A percentile compares a stretch with the other conserved stretches of the same genome.
Conservation (phyloP, 1,140 invertebrate genomes). For the Maniola jurtina region DNA sequence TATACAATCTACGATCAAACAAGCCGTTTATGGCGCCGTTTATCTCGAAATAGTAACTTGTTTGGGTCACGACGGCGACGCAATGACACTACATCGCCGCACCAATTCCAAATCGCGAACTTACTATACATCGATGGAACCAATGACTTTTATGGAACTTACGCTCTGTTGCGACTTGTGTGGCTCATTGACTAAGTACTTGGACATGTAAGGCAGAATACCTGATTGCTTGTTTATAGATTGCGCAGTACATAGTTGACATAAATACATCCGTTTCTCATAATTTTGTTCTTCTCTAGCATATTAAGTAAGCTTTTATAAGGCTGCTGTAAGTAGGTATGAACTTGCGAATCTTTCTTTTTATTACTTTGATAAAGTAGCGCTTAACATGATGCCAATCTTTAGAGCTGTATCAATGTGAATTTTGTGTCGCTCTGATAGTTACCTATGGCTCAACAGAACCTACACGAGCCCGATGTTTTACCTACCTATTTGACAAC, state of each 20-base stretch:
- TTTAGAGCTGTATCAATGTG: too few species aligned
- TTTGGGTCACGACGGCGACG: slow-evolving; percentile 63
- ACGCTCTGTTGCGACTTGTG: neutral
- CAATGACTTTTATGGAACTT: too few species aligned
- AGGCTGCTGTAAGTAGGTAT: too few species aligned
- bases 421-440: too few species aligned
- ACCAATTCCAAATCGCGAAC: slow-evolving; percentile 59
- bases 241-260: neutral
- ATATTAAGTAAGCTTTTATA: too few species aligned
- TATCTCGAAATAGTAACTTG: slow-evolving; percentile 76
- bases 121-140: too few species aligned
- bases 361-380: too few species aligned
- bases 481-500: slow-evolving; percentile 8
- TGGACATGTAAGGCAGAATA: slow-evolving; percentile 6
- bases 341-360: too few species aligned
- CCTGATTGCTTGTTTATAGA: neutral
- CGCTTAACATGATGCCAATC: too few species aligned
- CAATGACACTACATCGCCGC: slow-evolving; percentile 61
- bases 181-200: neutral
- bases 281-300: too few species aligned
- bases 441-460: too few species aligned
- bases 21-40: slow-evolving; percentile 69
- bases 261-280: neutral
- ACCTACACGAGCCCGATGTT: too few species aligned
- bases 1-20: slow-evolving; percentile 39